Evolutionary conservation across 2,888 invertebrate species (phyloP).

Genomic region (Hanleya hanleyi): DNA sequence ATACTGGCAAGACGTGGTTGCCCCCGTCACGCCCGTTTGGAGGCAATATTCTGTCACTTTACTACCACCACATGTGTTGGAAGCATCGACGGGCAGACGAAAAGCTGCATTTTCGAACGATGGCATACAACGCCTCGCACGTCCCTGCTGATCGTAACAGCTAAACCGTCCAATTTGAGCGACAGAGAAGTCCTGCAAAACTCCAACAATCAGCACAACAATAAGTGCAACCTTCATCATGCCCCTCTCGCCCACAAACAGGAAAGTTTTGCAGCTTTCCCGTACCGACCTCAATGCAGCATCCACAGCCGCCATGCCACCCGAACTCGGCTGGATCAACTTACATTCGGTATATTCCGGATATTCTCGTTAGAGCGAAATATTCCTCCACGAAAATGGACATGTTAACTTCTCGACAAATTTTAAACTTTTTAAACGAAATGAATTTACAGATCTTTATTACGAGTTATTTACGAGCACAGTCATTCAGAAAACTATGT

Average conservation of each 20-base stretch:
- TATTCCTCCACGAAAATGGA: no score
- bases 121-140: constrained; percentile 90
- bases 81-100: constrained; percentile 89
- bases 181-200: neutral
- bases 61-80: constrained; percentile 95
- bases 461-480: no score
- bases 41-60: constrained; percentile 83
- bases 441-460: no score
- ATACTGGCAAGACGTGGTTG: constrained; percentile 78
- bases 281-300: neutral
- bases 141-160: constrained; percentile 71
- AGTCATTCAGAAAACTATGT: no score
- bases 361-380: no score
- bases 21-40: constrained; percentile 85
- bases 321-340: neutral
- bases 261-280: neutral
- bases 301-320: neutral
- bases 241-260: neutral
- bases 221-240: neutral
- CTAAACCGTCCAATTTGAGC: constrained; percentile 1
- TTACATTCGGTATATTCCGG: no score
- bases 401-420: no score
- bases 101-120: constrained; percentile 98
- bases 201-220: neutral
- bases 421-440: no score